phyloP scores from a whole-genome alignment of 1,140 invertebrate genomes.

The Pseudoatta argentina region DNA sequence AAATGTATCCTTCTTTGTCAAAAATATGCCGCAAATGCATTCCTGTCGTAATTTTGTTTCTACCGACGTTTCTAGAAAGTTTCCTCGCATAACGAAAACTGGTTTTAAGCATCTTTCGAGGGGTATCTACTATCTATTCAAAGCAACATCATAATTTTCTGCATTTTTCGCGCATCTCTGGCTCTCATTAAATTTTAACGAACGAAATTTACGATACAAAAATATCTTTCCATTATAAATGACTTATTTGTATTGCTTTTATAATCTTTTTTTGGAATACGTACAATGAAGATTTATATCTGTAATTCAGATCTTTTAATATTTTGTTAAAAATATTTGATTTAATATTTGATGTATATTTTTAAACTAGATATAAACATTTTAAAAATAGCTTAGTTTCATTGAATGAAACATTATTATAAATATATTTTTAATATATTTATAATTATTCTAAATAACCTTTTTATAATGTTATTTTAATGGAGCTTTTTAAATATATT shows the following conservation, averaged over 20 bases:
- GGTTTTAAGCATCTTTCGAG: conserved; percentile 37
- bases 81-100: conserved; percentile 48
- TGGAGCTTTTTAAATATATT: background rate
- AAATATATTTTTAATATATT: background rate
- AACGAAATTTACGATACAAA: conserved; percentile 27
- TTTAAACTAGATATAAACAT: background rate
- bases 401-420: background rate
- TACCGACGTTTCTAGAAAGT: conserved; percentile 27
- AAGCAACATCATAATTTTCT: conserved; percentile 22
- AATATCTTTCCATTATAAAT: conserved; percentile 11
- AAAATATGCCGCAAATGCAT: conserved; percentile 54
- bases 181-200: conserved; percentile 52
- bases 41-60: conserved; percentile 43
- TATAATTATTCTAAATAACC: background rate
- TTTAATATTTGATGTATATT: background rate
- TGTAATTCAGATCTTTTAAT: conserved; percentile 5
- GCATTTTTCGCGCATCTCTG: conserved; percentile 36
- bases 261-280: background rate
- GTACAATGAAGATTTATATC: background rate
- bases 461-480: background rate
- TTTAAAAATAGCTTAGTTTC: background rate
- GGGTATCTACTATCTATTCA: conserved; percentile 32
- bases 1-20: conserved; percentile 40
- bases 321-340: background rate
- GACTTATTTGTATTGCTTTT: background rate